These are phyloP conservation scores for Pogona vitticeps DNA, from an alignment of 2,113 vertebrate genomes.

Conservation along the genomic window DNA sequence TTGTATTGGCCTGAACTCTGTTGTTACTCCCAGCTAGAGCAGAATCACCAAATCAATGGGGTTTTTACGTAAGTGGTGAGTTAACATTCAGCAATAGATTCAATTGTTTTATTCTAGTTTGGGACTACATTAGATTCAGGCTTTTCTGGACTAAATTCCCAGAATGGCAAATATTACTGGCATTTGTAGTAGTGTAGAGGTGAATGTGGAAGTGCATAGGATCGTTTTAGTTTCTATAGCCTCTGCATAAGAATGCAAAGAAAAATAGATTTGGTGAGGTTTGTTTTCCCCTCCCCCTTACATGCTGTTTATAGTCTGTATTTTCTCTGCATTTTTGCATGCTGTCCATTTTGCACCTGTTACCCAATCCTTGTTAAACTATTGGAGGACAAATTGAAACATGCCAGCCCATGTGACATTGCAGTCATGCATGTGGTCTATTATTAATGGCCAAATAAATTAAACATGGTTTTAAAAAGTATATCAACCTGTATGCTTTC, in stretches of 20 bases:
- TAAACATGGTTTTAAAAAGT: neutral
- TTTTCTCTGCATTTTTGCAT: no score
- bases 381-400: neutral
- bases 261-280: neutral
- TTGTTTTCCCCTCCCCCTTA: neutral
- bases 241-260: neutral
- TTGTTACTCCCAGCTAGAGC: no score
- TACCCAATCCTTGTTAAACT: neutral
- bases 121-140: no score
- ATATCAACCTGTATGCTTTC: neutral
- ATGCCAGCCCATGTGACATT: neutral
- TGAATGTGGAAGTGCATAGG: no score
- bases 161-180: no score
- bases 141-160: no score
- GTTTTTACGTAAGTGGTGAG: no score
- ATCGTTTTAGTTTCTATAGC: no score
- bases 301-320: neutral
- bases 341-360: neutral
- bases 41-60: no score
- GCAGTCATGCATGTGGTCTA: neutral
- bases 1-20: no score
- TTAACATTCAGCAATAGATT: neutral
- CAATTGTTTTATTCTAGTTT: neutral
- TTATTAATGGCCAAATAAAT: neutral
- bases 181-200: no score